Evolutionary conservation across 2,113 vertebrate genomes (phyloP), one percentile per base, ranked within the genome.

Genomic region (Psephotus haematonotus): DNA sequence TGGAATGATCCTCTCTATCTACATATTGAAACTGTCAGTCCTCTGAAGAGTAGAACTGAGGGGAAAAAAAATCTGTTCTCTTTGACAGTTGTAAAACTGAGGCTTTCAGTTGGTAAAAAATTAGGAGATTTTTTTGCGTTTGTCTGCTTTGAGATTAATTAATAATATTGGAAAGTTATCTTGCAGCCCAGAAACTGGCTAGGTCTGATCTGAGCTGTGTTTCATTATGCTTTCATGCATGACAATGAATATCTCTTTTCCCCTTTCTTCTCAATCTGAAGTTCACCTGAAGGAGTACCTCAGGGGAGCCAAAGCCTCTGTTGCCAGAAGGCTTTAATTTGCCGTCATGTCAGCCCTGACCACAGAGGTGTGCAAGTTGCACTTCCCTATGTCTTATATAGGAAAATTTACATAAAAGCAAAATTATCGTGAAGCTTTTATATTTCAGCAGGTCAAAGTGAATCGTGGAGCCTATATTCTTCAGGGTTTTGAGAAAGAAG

Each of bases 41-140:
- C 55, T 84, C 35, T 68, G 29, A 67, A 67, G 8, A 50, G 18
- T 63, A 71, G 59, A 81, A 67, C 6, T 35, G 55, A 71, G 28
- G 13, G 15, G 22, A 9, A 23, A 23, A 2, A n/a, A 67, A 63
- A 25, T 13, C 4, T 0, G 0, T 62, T 83, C 18, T 85, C 0
- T 79, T 68, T 68, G 63, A 47, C 31, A 72, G 27, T 23, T 91
- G 29, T 55, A 63, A 76, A 92, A 69, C 12, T 4, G 44, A 79
- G 88, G 17, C 17, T 82, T 88, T 92, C 31, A 43, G 11, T 22
- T 87, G 22, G 19, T 91, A 13, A 31, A 67, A 79, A 91, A 53
- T 82, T 0, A 23, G 11, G 62, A 81, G 24, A 62, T 79, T 65
- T 79, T 17, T 16, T 2, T n/a, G 55, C 7, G 4, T 64, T 84